A percentile compares a stretch with the other conserved stretches of the same genome.
Conservation (phyloP, 2,888 invertebrate genomes). For the Drosophila mercatorum region DNA sequence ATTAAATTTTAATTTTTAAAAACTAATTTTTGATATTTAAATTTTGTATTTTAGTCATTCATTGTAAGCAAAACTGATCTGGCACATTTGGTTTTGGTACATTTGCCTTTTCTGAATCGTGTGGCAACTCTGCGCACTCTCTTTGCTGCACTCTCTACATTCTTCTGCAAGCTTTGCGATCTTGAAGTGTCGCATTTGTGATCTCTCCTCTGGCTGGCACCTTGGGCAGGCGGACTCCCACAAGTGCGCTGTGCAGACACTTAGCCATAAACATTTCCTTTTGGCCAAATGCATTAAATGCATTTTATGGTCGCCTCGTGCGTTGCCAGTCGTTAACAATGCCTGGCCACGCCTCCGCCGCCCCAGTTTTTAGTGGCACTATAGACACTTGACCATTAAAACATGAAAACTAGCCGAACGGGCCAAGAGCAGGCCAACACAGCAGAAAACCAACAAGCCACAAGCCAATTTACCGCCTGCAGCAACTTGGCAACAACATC, state of each 20-base stretch:
- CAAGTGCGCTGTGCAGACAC: constrained; percentile 1
- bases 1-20: too few relatives aligned
- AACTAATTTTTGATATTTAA: background rate
- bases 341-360: background rate
- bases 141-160: background rate
- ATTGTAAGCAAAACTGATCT: background rate
- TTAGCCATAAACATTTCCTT: constrained; percentile 44
- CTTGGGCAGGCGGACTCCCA: constrained; percentile 1
- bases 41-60: background rate
- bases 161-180: constrained; percentile 5
- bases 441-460: constrained; percentile 20
- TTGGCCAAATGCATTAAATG: constrained; percentile 46
- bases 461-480: constrained; percentile 12
- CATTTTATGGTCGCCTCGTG: constrained; percentile 45
- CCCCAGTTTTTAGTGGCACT: constrained; percentile 37
- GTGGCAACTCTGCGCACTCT: background rate
- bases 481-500: constrained; percentile 28
- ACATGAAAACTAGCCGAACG: constrained; percentile 32
- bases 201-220: background rate
- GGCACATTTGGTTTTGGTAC: background rate
- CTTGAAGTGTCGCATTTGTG: background rate
- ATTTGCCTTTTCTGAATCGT: background rate
- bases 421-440: constrained; percentile 7
- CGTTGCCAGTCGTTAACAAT: constrained; percentile 52
- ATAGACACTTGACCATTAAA: constrained; percentile 50